These are phyloP conservation scores for Staurois parvus DNA, from an alignment of 2,797 vertebrate genomes.

Conservation along the genomic window DNA sequence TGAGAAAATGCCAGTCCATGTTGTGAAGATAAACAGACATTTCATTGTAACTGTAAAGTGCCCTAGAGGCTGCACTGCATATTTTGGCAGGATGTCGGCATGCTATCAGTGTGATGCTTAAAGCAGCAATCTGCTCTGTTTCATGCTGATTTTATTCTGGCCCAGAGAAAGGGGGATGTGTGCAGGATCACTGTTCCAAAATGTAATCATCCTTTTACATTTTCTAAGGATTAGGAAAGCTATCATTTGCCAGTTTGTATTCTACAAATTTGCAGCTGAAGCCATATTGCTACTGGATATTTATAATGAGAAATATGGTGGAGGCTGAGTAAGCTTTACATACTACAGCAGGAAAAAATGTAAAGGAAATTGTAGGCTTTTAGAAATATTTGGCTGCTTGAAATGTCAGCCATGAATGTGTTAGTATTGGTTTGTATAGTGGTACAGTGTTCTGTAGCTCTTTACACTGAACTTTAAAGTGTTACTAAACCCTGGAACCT, in stretches of 20 bases:
- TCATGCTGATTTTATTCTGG: slow-evolving; percentile 26
- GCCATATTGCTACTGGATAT: background rate
- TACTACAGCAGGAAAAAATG: no score
- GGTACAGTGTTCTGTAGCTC: background rate
- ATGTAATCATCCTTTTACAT: background rate
- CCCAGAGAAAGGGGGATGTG: background rate
- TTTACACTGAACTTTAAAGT: no score
- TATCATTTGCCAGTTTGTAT: background rate
- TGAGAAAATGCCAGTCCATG: slow-evolving; percentile 3
- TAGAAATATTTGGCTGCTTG: background rate
- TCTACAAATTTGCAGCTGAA: background rate
- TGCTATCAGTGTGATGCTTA: slow-evolving; percentile 16
- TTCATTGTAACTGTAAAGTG: slow-evolving; percentile 16
- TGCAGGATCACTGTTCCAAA: background rate
- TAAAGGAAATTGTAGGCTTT: background rate
- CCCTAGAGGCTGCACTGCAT: slow-evolving; percentile 34
- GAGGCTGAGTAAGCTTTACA: background rate
- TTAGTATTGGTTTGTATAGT: background rate
- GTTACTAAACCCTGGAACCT: no score
- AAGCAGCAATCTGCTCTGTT: slow-evolving; percentile 45
- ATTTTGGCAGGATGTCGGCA: slow-evolving; percentile 22
- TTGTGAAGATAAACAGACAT: slow-evolving; percentile 48
- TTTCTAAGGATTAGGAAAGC: background rate
- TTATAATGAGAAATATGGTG: background rate
- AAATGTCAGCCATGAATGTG: background rate